Conservation (phyloP, 2,888 invertebrate genomes). For the Trisateles emortualis region DNA sequence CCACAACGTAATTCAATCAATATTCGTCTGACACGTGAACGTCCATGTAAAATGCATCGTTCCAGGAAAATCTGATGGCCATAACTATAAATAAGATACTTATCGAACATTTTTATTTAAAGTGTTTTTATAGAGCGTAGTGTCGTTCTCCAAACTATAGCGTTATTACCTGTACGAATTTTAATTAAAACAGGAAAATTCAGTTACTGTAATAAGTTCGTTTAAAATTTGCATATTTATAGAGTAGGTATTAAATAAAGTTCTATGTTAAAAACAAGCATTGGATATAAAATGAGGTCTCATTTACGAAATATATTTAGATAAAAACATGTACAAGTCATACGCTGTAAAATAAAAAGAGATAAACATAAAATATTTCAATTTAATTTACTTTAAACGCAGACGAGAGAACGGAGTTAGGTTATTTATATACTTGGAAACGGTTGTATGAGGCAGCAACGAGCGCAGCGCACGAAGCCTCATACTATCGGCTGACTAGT, state of each 20-base stretch:
- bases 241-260: not conserved
- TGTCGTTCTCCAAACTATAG: not conserved
- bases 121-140: not conserved
- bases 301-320: not conserved
- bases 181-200: not conserved
- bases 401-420: constrained; percentile 39
- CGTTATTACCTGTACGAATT: not conserved
- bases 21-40: constrained; percentile 14
- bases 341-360: constrained; percentile 9
- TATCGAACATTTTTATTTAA: not conserved
- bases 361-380: constrained; percentile 36
- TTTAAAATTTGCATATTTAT: not conserved
- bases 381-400: constrained; percentile 45
- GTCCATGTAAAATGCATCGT: constrained; percentile 18
- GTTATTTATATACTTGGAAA: constrained; percentile 51
- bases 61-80: constrained; percentile 12
- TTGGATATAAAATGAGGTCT: no score
- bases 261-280: constrained; percentile 3
- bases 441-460: constrained; percentile 39
- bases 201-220: not conserved
- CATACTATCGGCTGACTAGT: constrained; percentile 41
- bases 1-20: constrained; percentile 34
- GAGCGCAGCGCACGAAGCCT: constrained; percentile 42
- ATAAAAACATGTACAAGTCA: constrained; percentile 3
- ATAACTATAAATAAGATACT: constrained; percentile 3